These are phyloP conservation scores for Campoletis sonorensis DNA, from an alignment of 1,140 invertebrate genomes.

Conservation along the genomic window DNA sequence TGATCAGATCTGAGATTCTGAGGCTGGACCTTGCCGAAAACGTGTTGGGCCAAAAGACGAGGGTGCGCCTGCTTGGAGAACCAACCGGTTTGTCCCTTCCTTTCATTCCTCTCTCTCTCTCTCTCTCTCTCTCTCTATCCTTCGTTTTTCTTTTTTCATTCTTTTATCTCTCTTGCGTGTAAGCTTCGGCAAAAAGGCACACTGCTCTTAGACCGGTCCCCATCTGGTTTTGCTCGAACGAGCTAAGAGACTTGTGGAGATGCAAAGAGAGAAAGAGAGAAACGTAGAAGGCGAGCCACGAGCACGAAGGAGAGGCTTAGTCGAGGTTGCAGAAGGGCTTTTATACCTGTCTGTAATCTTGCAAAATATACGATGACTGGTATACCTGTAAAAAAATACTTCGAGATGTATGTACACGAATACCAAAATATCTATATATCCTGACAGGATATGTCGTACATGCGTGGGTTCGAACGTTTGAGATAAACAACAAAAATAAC, in stretches of 20 bases:
- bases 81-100: constrained; percentile 21
- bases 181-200: constrained; percentile 17
- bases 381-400: constrained; percentile 6
- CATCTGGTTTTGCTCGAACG: constrained; percentile 21
- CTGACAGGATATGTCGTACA: no score
- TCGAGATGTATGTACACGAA: background rate
- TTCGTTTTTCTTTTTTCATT: no score
- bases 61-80: background rate
- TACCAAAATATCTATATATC: no score
- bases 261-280: background rate
- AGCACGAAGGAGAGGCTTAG: background rate
- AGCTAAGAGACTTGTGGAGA: background rate
- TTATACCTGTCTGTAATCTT: constrained; percentile 24
- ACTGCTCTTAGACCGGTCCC: constrained; percentile 11
- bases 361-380: constrained; percentile 15
- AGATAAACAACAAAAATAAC: no score
- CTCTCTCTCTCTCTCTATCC: no score
- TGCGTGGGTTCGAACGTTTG: no score
- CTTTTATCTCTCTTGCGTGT: background rate
- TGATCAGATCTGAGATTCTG: background rate
- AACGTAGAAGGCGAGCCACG: background rate
- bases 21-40: background rate
- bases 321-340: background rate
- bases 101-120: no score
- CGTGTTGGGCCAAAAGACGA: background rate